These are phyloP conservation scores for Yponomeuta sedellus DNA, from an alignment of 2,888 invertebrate species.

Conservation along the genomic window DNA sequence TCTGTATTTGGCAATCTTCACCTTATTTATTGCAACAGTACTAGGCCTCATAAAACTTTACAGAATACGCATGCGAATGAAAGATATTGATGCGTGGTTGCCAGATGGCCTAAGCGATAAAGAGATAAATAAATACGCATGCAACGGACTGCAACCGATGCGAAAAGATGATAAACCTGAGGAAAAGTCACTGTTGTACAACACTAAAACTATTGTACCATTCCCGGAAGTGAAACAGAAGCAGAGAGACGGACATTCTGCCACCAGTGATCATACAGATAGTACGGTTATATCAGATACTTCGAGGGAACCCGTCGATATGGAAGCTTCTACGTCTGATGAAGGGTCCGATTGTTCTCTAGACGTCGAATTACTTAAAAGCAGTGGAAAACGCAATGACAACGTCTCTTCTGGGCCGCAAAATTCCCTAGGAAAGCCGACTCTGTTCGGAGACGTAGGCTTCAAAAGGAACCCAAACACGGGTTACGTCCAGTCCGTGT, in stretches of 20 bases:
- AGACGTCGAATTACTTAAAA: slow-evolving; percentile 47
- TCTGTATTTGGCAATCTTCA: not conserved
- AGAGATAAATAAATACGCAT: slow-evolving; percentile 59
- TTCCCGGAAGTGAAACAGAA: slow-evolving; percentile 45
- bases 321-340: slow-evolving; percentile 60
- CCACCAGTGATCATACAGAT: slow-evolving; percentile 63
- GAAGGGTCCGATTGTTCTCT: slow-evolving; percentile 62
- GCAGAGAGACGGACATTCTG: slow-evolving; percentile 54
- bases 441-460: slow-evolving; percentile 48
- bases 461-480: slow-evolving; percentile 48
- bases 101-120: slow-evolving; percentile 78
- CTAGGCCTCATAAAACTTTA: slow-evolving; percentile 72
- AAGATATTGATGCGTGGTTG: slow-evolving; percentile 80
- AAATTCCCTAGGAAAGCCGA: slow-evolving; percentile 44
- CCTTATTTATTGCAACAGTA: slow-evolving; percentile 25
- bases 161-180: slow-evolving; percentile 67
- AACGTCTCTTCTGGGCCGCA: slow-evolving; percentile 42
- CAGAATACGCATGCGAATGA: slow-evolving; percentile 78
- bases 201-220: slow-evolving; percentile 47
- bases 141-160: slow-evolving; percentile 55
- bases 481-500: slow-evolving; percentile 49
- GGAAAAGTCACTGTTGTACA: slow-evolving; percentile 62
- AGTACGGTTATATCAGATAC: slow-evolving; percentile 67
- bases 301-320: slow-evolving; percentile 51
- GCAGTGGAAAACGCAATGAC: slow-evolving; percentile 33